Percentiles rank a stretch among this genome's conserved stretches.
Conservation (phyloP, 2,888 invertebrate species). For the Trachelus stipa region DNA sequence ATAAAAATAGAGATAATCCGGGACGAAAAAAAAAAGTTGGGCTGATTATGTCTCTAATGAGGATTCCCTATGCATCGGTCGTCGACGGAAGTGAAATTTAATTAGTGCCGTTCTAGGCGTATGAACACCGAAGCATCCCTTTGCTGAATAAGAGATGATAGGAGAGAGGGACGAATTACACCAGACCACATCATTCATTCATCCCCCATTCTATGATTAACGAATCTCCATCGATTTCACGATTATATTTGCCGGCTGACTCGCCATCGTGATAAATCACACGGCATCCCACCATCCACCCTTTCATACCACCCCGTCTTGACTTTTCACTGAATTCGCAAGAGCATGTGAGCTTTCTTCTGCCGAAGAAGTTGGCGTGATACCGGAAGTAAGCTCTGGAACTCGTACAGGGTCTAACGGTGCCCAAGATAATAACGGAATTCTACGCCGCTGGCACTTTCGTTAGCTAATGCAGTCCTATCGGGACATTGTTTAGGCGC, state of each 20-base stretch:
- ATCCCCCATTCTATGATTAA: neutral
- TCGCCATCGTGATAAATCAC: neutral
- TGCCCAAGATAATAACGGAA: slow-evolving; percentile 53
- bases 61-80: slow-evolving; percentile 5
- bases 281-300: slow-evolving; percentile 3
- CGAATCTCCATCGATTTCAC: slow-evolving; percentile 17
- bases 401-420: slow-evolving; percentile 49
- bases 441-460: slow-evolving; percentile 39
- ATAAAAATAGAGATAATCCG: neutral
- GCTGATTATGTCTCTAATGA: neutral
- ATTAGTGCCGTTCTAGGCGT: neutral
- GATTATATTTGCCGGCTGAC: slow-evolving; percentile 8
- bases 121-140: neutral
- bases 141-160: neutral
- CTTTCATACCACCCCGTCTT: slow-evolving; percentile 18
- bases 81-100: neutral
- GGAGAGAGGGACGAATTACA: neutral
- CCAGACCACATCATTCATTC: neutral
- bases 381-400: slow-evolving; percentile 53
- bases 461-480: slow-evolving; percentile 55
- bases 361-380: slow-evolving; percentile 48
- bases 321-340: neutral
- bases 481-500: slow-evolving; percentile 59
- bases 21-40: neutral
- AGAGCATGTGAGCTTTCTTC: slow-evolving; percentile 16